A percentile compares a stretch with the other conserved stretches of the same genome.
Conservation (phyloP, 2,888 invertebrate species). For the Incurvaria masculella region DNA sequence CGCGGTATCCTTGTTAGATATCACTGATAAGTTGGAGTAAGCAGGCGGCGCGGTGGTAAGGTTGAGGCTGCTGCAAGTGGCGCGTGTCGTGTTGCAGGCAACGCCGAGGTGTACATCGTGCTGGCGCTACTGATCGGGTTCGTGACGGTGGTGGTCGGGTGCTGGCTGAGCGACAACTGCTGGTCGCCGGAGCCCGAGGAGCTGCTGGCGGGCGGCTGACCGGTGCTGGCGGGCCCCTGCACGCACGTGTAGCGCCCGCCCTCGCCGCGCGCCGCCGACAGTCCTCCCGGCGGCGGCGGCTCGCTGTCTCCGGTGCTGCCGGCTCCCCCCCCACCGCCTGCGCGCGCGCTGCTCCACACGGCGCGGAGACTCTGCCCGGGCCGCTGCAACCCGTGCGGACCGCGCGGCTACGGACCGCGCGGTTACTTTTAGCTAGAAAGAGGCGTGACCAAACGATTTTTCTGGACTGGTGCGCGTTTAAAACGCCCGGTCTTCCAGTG, state of each 20-base stretch:
- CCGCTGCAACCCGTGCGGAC: conserved; percentile 37
- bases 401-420: conserved; percentile 2
- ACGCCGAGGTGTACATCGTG: conserved; percentile 74
- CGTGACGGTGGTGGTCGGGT: conserved; percentile 70
- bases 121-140: conserved; percentile 68
- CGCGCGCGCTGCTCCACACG: conserved; percentile 37
- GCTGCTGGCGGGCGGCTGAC: conserved; percentile 66
- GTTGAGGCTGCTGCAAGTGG: neutral
- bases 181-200: conserved; percentile 74
- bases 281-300: conserved; percentile 25
- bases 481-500: too few relatives aligned
- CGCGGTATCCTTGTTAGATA: neutral
- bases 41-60: too few relatives aligned
- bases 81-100: conserved; percentile 58
- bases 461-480: too few relatives aligned
- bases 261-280: conserved; percentile 27
- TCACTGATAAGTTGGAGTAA: neutral
- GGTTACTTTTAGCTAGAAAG: too few relatives aligned
- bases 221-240: conserved; percentile 61
- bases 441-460: too few relatives aligned
- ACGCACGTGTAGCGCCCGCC: conserved; percentile 54
- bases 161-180: conserved; percentile 76
- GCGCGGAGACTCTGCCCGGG: conserved; percentile 39
- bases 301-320: conserved; percentile 11
- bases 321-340: conserved; percentile 28